Evolutionary conservation across 1,140 invertebrate species (phyloP).

Genomic region (Dolichoris vasculosae): DNA sequence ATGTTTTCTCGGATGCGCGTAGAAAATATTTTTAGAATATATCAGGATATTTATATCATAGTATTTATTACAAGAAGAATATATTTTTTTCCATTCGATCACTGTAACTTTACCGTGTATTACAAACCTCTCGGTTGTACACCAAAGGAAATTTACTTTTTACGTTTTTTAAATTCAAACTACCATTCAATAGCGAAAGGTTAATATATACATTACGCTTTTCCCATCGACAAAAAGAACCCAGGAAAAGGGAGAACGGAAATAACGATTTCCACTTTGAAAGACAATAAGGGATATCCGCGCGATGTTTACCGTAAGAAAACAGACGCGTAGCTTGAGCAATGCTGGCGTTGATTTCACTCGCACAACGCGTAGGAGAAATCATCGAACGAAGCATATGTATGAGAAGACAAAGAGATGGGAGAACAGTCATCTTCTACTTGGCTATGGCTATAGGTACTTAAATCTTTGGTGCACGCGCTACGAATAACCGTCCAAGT

Average conservation of each 20-base stretch:
- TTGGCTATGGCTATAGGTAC: background rate
- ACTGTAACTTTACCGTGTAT: no score
- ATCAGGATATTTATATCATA: background rate
- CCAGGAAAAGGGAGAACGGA: slow-evolving; percentile 11
- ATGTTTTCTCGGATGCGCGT: background rate
- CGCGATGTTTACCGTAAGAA: slow-evolving; percentile 34
- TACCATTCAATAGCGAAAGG: no score
- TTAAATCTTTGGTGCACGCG: slow-evolving; percentile 15
- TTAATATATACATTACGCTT: background rate
- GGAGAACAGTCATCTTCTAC: slow-evolving; percentile 6
- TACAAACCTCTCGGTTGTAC: no score
- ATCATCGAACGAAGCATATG: background rate
- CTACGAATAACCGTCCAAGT: background rate
- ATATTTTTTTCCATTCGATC: no score
- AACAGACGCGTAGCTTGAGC: slow-evolving; percentile 9
- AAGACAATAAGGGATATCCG: slow-evolving; percentile 45
- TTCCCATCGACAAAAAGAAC: background rate
- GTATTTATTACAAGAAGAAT: background rate
- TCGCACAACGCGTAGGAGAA: slow-evolving; percentile 3
- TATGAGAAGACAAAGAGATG: slow-evolving; percentile 42
- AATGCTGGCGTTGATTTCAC: slow-evolving; percentile 46
- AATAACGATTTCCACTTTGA: slow-evolving; percentile 43
- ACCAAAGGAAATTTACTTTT: no score
- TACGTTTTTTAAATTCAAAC: background rate
- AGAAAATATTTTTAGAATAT: background rate